Conservation (phyloP, 2,888 invertebrate genomes). For the Entomobrya proxima region DNA sequence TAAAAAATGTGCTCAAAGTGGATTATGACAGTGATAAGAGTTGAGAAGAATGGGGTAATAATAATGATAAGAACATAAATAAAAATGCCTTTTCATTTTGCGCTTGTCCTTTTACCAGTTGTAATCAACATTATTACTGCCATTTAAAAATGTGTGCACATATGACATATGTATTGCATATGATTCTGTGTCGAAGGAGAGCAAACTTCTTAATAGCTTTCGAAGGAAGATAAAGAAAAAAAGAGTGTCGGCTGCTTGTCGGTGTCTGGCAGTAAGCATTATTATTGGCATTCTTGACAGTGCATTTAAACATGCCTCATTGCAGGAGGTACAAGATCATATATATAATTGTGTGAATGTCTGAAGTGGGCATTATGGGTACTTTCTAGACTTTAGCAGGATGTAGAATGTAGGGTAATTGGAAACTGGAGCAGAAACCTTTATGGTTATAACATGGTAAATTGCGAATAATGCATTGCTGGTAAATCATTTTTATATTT, state of each 20-base stretch:
- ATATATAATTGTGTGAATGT: too few species aligned
- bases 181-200: background rate
- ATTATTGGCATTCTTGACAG: slow-evolving; percentile 10
- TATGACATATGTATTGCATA: slow-evolving; percentile 8
- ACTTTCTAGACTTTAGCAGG: slow-evolving; percentile 26
- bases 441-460: slow-evolving; percentile 54
- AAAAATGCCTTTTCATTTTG: background rate
- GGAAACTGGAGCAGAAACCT: slow-evolving; percentile 57
- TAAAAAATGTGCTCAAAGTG: slow-evolving; percentile 1
- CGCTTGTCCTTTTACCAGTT: background rate
- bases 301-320: background rate
- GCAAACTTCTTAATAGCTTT: background rate
- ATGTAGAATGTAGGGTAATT: slow-evolving; percentile 58
- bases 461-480: background rate
- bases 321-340: slow-evolving; percentile 19
- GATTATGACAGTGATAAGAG: slow-evolving; percentile 29
- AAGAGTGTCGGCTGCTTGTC: slow-evolving; percentile 24
- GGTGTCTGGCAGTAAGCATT: slow-evolving; percentile 26
- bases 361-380: background rate
- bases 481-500: too few species aligned
- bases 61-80: slow-evolving; percentile 16
- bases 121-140: slow-evolving; percentile 10
- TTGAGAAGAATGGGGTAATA: slow-evolving; percentile 28
- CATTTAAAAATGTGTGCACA: slow-evolving; percentile 21
- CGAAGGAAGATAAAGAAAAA: slow-evolving; percentile 4